Conservation (phyloP, 2,113 vertebrate species). For the Vimba vimba region DNA sequence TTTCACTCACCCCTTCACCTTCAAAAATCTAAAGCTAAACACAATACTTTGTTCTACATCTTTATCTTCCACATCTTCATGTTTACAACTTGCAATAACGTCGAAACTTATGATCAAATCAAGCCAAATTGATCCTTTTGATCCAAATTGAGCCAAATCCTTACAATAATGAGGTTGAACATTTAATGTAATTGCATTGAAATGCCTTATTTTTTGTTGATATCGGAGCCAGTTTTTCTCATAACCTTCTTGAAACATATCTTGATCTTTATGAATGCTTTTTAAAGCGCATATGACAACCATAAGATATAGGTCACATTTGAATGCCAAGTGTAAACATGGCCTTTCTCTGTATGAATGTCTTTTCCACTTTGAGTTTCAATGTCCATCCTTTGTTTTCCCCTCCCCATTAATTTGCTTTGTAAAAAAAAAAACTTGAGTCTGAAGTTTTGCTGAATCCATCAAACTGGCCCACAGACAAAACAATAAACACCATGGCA, state of each 20-base stretch:
- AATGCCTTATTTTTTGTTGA: background rate
- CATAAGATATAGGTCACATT: background rate
- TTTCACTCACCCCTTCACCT: conserved; percentile 28
- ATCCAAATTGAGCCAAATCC: background rate
- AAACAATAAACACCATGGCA: conserved; percentile 33
- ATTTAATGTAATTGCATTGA: background rate
- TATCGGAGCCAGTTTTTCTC: background rate
- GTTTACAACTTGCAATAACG: background rate
- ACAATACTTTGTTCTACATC: background rate
- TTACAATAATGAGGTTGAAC: background rate
- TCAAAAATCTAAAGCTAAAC: background rate
- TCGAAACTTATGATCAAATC: background rate
- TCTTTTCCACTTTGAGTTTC: background rate
- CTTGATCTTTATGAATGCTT: background rate
- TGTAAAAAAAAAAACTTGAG: background rate
- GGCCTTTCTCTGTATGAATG: background rate
- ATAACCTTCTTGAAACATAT: background rate
- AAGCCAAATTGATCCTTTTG: background rate
- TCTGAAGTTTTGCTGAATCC: background rate
- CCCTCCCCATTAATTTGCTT: background rate
- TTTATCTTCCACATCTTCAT: background rate
- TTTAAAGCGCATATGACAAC: background rate
- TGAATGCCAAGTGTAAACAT: background rate
- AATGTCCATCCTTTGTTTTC: background rate
- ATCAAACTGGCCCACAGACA: conserved; percentile 13